Conservation (phyloP, 2,113 vertebrate genomes). For the Forbesichthys papilliferus region DNA sequence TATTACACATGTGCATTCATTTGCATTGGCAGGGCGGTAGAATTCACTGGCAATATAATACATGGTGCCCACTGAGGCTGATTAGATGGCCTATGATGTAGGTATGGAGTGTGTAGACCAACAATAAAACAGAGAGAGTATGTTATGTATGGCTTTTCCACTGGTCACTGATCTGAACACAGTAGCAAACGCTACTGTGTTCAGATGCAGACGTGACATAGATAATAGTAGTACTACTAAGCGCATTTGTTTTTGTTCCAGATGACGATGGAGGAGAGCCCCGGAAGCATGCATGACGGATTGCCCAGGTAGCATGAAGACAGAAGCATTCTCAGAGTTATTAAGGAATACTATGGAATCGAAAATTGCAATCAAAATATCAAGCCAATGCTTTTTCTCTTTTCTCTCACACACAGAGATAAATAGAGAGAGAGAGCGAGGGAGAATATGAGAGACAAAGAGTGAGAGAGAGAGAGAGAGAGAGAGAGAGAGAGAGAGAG, state of each 20-base stretch:
- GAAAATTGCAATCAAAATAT: too few species aligned
- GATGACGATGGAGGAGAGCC: conserved; percentile 9
- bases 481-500: not conserved
- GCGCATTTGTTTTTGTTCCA: conserved; percentile 32
- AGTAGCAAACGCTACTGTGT: not conserved
- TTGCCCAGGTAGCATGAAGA: not conserved
- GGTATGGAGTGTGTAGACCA: not conserved
- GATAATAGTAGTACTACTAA: not conserved
- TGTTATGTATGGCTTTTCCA: not conserved
- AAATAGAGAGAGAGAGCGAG: not conserved
- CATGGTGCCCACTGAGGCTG: not conserved
- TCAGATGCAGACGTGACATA: not conserved
- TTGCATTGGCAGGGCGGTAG: too few species aligned
- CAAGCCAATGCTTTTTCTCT: too few species aligned
- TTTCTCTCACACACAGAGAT: not conserved
- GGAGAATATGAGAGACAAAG: too few species aligned
- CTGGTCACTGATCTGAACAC: conserved; percentile 16
- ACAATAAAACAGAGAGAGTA: not conserved
- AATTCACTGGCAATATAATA: not conserved
- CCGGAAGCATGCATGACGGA: too few species aligned
- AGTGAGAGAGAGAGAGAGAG: not conserved
- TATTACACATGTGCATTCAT: too few species aligned
- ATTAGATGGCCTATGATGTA: not conserved
- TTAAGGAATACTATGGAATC: too few species aligned
- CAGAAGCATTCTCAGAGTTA: too few species aligned